Evolutionary conservation across 2,888 invertebrate species (phyloP), one percentile per base, ranked within the genome.

Genomic region (Melanophora roralis): DNA sequence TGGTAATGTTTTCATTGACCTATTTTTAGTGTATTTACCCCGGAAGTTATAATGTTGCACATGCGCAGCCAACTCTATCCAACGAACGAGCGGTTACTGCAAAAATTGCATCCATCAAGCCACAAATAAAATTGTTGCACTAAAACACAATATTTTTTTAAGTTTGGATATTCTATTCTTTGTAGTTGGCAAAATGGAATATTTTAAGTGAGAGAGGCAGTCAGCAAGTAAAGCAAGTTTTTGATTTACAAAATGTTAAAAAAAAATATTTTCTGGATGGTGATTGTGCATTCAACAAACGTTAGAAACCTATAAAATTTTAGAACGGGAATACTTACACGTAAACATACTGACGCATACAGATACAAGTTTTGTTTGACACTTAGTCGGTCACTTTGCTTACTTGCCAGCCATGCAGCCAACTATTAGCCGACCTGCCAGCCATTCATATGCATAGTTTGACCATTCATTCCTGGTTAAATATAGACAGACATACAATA

Each of bases 1-100:
- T 55, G 76, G 69, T 72, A 76, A 60, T 69, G 64, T 67, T 83
- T 82, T 83, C 83, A 83, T 78, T 84, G 84, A 83, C 84, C 84
- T 49, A 84, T 82, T 82, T 84, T 83, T 57, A 77, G 84, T 83
- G 78, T 83, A 71, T 83, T 83, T 83, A 84, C 83, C 84, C 84
- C 84, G 84, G 84, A 84, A 84, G 81, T 83, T 75, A 72, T 59
- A 78, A 60, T 67, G 80, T 76, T 81, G 82, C 81, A 80, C 82
- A 82, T 69, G 81, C 82, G 82, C 82, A 82, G 73, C 76, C 69
- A 64, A 49, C 57, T 40, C 38, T 57, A 38, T 21, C 19, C 21
- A 57, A 49, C 49, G 12, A 49, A 21, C 14, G 16, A 45, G 19
- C 45, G 19, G 45, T n/a, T 12, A 27, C 5, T 23, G 16, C 32